Conservation (phyloP, 1,140 invertebrate species). For the Neuroterus valhalla region DNA sequence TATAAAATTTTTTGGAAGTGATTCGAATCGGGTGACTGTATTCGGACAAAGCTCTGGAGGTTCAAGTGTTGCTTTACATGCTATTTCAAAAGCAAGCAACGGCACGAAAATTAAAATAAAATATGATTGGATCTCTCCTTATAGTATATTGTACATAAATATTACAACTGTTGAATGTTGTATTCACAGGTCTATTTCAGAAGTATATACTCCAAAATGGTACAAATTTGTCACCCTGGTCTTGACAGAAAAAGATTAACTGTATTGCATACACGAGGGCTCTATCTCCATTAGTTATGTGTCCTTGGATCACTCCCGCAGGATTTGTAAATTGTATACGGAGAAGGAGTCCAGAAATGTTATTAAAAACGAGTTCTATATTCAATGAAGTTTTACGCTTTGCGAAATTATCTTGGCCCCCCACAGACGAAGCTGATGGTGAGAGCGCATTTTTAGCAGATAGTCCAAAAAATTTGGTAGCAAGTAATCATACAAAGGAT, state of each 20-base stretch:
- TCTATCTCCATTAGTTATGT: not conserved
- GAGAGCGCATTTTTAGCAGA: not conserved
- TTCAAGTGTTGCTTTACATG: constrained; percentile 34
- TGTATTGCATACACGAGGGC: not conserved
- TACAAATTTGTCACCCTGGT: not conserved
- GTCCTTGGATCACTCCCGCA: not conserved
- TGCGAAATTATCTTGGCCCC: not conserved
- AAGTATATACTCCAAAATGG: not conserved
- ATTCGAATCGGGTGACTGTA: constrained; percentile 34
- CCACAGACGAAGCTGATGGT: not conserved
- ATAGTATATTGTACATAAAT: no score
- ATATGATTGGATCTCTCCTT: not conserved
- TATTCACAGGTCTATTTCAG: not conserved
- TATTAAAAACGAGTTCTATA: not conserved
- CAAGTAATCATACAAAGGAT: not conserved
- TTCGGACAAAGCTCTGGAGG: constrained; percentile 35
- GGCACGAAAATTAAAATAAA: constrained; percentile 4
- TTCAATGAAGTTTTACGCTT: not conserved
- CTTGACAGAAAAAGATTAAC: not conserved
- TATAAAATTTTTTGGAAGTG: constrained; percentile 33
- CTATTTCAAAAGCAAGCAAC: constrained; percentile 33
- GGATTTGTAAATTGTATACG: not conserved
- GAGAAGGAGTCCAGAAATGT: not conserved
- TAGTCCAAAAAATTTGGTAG: not conserved
- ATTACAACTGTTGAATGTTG: not conserved